phyloP scores from a whole-genome alignment of 2,797 vertebrate genomes.

The Odontamblyopus lacepedii region DNA sequence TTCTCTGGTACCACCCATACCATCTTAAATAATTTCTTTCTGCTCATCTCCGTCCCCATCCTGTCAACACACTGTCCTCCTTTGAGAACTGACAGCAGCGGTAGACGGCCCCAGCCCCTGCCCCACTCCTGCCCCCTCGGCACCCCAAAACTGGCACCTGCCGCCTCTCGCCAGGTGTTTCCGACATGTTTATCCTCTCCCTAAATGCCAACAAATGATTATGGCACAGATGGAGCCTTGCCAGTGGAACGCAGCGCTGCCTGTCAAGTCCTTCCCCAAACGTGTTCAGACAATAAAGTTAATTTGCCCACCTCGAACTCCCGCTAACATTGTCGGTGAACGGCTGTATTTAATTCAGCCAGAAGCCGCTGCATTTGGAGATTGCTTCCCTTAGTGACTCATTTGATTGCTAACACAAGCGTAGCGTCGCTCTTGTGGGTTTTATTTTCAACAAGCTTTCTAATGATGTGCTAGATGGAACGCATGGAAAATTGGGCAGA shows the following conservation, averaged over 20 bases:
- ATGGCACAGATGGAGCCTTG: slow-evolving; percentile 60
- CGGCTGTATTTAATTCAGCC: slow-evolving; percentile 30
- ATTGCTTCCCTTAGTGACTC: slow-evolving; percentile 33
- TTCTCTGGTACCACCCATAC: slow-evolving; percentile 2
- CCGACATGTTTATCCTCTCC: slow-evolving; percentile 31
- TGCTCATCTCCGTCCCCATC: not conserved
- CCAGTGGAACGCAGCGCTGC: slow-evolving; percentile 42
- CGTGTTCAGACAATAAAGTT: slow-evolving; percentile 53
- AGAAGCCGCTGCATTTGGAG: slow-evolving; percentile 27
- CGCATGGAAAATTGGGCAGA: slow-evolving; percentile 23
- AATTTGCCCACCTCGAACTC: slow-evolving; percentile 48
- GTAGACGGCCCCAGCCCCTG: slow-evolving; percentile 30
- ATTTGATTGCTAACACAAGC: slow-evolving; percentile 24
- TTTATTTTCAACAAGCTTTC: slow-evolving; percentile 27
- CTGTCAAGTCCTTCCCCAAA: slow-evolving; percentile 55
- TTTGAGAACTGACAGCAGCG: slow-evolving; percentile 50
- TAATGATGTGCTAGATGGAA: slow-evolving; percentile 21
- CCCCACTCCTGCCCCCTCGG: slow-evolving; percentile 26
- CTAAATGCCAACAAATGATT: slow-evolving; percentile 52
- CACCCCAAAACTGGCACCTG: slow-evolving; percentile 8
- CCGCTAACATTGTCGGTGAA: slow-evolving; percentile 15
- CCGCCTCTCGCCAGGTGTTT: slow-evolving; percentile 58
- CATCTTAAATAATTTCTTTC: slow-evolving; percentile 1
- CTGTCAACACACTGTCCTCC: slow-evolving; percentile 1
- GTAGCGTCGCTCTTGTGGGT: slow-evolving; percentile 6